phyloP scores from a whole-genome alignment of 2,113 vertebrate species.

The Lichenostomus cassidix region DNA sequence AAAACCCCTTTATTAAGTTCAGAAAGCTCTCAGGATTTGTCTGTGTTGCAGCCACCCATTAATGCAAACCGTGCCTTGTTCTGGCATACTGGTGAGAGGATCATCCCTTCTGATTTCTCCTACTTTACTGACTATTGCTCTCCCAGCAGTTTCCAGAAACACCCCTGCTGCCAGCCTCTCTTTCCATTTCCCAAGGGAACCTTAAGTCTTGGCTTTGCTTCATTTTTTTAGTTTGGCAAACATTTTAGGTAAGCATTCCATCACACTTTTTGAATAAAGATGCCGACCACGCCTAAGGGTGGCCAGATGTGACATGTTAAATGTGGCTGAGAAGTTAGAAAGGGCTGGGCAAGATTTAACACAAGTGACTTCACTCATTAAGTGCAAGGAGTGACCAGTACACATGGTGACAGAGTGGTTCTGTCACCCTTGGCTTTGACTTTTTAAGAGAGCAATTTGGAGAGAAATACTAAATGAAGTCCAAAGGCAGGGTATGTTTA shows the following conservation, averaged over 20 bases:
- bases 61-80: background rate
- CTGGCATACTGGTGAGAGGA: background rate
- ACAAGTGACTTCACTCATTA: background rate
- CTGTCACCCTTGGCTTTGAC: background rate
- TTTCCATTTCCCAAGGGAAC: background rate
- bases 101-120: background rate
- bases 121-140: background rate
- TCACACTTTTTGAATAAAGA: background rate
- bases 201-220: background rate
- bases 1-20: background rate
- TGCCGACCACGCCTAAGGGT: background rate
- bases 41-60: background rate
- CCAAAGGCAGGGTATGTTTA: background rate
- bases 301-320: slow-evolving; percentile 9
- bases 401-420: background rate
- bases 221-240: background rate
- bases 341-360: background rate
- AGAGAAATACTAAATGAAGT: background rate
- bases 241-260: background rate
- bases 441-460: background rate
- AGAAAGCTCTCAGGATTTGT: background rate
- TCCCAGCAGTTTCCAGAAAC: background rate
- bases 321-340: background rate
- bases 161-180: background rate
- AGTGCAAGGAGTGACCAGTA: background rate